Evolutionary conservation across 2,888 invertebrate genomes (phyloP), one percentile per base, ranked within the genome.

Genomic region (Linnaemya vulpina): DNA sequence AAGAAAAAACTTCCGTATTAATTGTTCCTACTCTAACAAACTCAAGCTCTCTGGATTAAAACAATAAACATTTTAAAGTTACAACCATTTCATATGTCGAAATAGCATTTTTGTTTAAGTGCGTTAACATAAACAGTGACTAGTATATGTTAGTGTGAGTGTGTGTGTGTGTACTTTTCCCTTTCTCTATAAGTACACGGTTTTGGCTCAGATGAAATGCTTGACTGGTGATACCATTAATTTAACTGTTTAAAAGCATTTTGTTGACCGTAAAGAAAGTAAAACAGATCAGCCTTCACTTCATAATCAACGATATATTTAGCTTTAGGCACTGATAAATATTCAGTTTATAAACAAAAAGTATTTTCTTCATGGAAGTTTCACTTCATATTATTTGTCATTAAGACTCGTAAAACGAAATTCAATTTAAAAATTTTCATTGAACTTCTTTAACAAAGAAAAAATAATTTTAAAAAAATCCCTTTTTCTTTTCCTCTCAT

Each of bases 261-360:
- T 25, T 17, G 22, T 55, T 62, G 49, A 40, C 68, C 22, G 43
- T 55, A 73, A 76, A 76, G 75, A 84, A 79, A 80, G 79, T 84
- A 25, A 20, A 79, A 20, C 9, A 51, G 51, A 20, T n/a, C n/a
- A 55, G 25, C 53, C 51, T 38, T 35, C 30, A 35, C 30, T 20
- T n/a, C 1, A 83, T 1, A 65, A 46, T 55, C 20, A 55, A 13
- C 20, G 20, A 25, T 53, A 51, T n/a, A n/a, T n/a, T 51, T 25
- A 10, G 22, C 35, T 71, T 73, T 38, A 58, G 17, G 65, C 73
- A 25, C 79, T 67, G 17, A 40, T 80, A 73, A 73, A 67, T 58
- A 67, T 75, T 75, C 22, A 51, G 74, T 65, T 40, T 60, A 67
- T 11, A 30, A 65, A 67, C 46, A 46, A 43, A 46, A 15, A 46